These are phyloP conservation scores for Beroe forskalii DNA, from an alignment of 37 sponge, comb jelly and placozoan species.

Conservation along the genomic window DNA sequence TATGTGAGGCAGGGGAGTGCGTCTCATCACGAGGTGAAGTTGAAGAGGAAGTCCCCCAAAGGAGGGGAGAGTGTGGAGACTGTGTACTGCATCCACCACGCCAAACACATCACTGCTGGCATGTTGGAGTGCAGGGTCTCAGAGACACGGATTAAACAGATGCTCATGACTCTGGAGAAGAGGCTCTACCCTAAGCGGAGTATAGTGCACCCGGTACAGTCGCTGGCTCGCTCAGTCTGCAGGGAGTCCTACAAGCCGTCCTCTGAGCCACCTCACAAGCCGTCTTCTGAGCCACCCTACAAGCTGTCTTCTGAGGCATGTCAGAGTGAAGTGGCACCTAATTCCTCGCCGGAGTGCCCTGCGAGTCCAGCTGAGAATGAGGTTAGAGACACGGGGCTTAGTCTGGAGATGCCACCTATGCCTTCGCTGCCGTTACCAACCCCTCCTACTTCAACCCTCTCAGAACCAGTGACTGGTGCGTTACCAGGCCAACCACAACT, in stretches of 20 bases:
- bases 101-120: neutral
- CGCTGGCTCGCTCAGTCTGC: slow-evolving; percentile 15
- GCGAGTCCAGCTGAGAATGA: neutral
- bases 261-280: too few species aligned
- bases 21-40: neutral
- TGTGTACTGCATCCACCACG: neutral
- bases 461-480: too few species aligned
- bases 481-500: too few species aligned
- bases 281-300: too few species aligned
- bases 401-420: neutral
- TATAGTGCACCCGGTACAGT: slow-evolving; percentile 36
- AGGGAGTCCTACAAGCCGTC: too few species aligned
- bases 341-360: neutral
- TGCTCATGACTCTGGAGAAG: neutral
- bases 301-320: too few species aligned
- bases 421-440: too few species aligned
- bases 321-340: too few species aligned
- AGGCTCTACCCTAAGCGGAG: slow-evolving; percentile 19
- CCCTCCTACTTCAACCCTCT: too few species aligned
- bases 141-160: neutral
- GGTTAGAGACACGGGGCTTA: neutral
- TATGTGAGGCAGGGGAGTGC: neutral
- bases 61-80: too few species aligned
- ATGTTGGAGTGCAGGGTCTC: neutral
- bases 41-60: neutral